phyloP scores from a whole-genome alignment of 92 coral and sea anemone genomes.

The Siderastrea siderea region DNA sequence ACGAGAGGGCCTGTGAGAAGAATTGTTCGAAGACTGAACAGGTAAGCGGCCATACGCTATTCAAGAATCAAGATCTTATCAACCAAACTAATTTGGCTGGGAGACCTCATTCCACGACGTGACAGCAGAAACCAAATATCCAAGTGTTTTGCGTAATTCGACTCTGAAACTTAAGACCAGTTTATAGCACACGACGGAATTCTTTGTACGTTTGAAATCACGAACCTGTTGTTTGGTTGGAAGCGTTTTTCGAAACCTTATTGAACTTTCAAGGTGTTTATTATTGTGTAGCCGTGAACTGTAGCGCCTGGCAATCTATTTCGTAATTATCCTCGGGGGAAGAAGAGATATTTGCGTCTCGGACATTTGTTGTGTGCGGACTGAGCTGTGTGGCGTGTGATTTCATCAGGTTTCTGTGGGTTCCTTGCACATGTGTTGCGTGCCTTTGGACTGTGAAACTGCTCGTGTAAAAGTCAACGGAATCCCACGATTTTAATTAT shows the following conservation, averaged over 20 bases:
- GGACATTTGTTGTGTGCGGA: background rate
- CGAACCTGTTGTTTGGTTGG: slow-evolving; percentile 30
- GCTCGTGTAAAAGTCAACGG: slow-evolving; percentile 2
- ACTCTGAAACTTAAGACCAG: slow-evolving; percentile 34
- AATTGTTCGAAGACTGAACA: background rate
- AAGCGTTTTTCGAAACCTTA: background rate
- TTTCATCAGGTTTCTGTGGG: slow-evolving; percentile 9
- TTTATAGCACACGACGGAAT: slow-evolving; percentile 29
- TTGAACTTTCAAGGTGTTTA: background rate
- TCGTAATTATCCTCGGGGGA: slow-evolving; percentile 19
- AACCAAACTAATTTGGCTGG: slow-evolving; percentile 12
- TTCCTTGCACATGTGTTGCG: slow-evolving; percentile 27
- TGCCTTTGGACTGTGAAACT: slow-evolving; percentile 13
- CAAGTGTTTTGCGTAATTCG: slow-evolving; percentile 39
- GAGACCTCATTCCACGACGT: slow-evolving; percentile 23
- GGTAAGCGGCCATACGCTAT: slow-evolving; percentile 17
- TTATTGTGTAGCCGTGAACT: slow-evolving; percentile 26
- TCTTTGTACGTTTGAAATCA: slow-evolving; percentile 40
- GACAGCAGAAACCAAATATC: slow-evolving; percentile 39
- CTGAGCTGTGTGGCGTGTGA: background rate
- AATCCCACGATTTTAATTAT: slow-evolving; percentile 18
- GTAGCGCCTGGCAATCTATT: slow-evolving; percentile 32
- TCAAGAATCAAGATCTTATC: slow-evolving; percentile 30
- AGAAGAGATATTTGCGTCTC: background rate
- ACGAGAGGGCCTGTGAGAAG: background rate